Evolutionary conservation across 1,140 invertebrate genomes (phyloP), one percentile per base, ranked within the genome.

Genomic region (Eulimnadia texana): DNA sequence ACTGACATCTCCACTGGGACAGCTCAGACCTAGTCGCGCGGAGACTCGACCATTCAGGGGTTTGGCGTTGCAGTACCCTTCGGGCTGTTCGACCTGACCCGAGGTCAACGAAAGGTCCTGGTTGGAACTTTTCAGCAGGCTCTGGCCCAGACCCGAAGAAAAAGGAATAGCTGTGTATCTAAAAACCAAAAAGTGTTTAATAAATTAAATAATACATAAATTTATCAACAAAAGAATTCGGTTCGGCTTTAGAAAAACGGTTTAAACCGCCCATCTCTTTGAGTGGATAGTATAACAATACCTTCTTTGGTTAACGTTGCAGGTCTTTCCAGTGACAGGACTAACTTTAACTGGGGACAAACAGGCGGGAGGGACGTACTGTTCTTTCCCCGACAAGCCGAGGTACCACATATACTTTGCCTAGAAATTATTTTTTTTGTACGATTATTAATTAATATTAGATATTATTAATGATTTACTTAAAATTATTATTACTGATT

Each of bases 391-490:
- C 1, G 50, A 49, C 58, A 60, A 60, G 19, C 29, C n/a, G 47
- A 60, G 52, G 52, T 60, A 60, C 58, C 58, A 60, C 13, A 60
- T 16, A 60, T 49, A 60, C 29, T 60, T 20, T 50, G 47, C 50
- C 58, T 60, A 51, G 27, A 60, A 49, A 22, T 16, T 23, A 58
- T n/a, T n/a, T n/a, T n/a, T n/a, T n/a, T n/a, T n/a, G n/a, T n/a
- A n/a, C n/a, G n/a, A n/a, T n/a, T n/a, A n/a, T n/a, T n/a, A n/a
- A n/a, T n/a, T n/a, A n/a, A n/a, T n/a, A n/a, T n/a, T n/a, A n/a
- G n/a, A n/a, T n/a, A n/a, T n/a, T n/a, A n/a, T n/a, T n/a, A n/a
- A n/a, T 28, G n/a, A 23, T 9, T 19, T 22, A 23, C 23, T n/a
- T 58, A 20, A 10, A 42, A 28, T 3, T 22, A 42, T 20, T 58